These are phyloP conservation scores for Mythimna ferrago DNA, from an alignment of 2,888 invertebrate genomes.

Conservation along the genomic window DNA sequence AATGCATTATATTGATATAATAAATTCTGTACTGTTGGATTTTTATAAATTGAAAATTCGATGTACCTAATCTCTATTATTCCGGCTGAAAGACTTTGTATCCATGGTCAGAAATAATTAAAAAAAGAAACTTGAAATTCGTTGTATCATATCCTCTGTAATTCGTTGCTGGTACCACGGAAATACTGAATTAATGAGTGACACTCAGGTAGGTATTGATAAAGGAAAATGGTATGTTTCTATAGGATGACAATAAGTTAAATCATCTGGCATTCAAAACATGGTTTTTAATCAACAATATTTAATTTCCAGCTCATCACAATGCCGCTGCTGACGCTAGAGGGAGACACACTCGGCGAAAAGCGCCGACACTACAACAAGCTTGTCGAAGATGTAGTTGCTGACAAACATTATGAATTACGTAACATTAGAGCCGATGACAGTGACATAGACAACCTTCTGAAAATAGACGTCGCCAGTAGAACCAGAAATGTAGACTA, in stretches of 20 bases:
- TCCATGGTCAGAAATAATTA: too few relatives aligned
- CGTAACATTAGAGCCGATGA: constrained; percentile 64
- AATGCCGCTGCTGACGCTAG: constrained; percentile 66
- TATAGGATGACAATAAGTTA: not conserved
- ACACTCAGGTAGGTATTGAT: too few relatives aligned
- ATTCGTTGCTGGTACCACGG: too few relatives aligned
- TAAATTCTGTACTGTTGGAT: too few relatives aligned
- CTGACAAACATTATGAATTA: constrained; percentile 55
- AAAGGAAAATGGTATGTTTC: too few relatives aligned
- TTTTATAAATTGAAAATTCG: too few relatives aligned
- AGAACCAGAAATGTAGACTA: constrained; percentile 73
- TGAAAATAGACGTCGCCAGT: constrained; percentile 79
- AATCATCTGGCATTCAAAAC: not conserved
- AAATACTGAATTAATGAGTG: too few relatives aligned
- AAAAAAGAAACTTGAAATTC: too few relatives aligned
- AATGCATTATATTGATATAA: too few relatives aligned
- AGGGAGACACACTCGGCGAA: constrained; percentile 70
- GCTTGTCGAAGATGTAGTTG: constrained; percentile 66
- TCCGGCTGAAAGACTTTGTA: too few relatives aligned
- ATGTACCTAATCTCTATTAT: too few relatives aligned
- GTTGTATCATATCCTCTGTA: too few relatives aligned
- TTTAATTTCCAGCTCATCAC: constrained; percentile 21
- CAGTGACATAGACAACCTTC: constrained; percentile 75
- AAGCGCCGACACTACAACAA: constrained; percentile 76
- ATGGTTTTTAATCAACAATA: not conserved